These are phyloP conservation scores for Drosophila sechellia DNA, from an alignment of 1,140 invertebrate species.

Conservation along the genomic window DNA sequence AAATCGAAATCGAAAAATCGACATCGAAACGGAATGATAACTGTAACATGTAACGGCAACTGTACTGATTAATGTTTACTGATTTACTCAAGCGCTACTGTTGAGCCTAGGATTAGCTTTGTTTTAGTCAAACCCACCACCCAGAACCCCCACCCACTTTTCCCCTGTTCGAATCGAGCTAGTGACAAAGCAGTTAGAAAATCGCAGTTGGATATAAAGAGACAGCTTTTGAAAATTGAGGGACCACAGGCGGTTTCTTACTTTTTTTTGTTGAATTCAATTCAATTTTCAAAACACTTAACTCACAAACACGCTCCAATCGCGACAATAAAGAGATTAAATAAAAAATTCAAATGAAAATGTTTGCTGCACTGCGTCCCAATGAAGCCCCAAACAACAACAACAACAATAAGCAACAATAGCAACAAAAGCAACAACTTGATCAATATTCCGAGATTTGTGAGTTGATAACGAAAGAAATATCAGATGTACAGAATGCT, in stretches of 20 bases:
- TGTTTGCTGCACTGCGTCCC: constrained; percentile 64
- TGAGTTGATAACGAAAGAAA: constrained; percentile 48
- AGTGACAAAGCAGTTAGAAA: constrained; percentile 6
- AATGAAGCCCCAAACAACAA: constrained; percentile 30
- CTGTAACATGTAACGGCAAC: constrained; percentile 45
- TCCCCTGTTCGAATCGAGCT: constrained; percentile 1
- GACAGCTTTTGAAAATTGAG: constrained; percentile 25
- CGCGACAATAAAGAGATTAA: constrained; percentile 3
- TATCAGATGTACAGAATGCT: constrained; percentile 58
- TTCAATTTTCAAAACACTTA: constrained; percentile 25
- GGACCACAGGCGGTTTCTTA: constrained; percentile 69
- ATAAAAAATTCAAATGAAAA: background rate
- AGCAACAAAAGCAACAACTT: constrained; percentile 44
- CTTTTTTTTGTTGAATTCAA: constrained; percentile 14
- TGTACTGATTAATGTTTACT: constrained; percentile 73
- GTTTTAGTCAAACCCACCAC: constrained; percentile 10
- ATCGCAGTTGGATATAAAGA: background rate
- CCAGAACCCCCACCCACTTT: background rate
- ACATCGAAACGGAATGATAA: constrained; percentile 39
- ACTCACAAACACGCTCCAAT: constrained; percentile 13
- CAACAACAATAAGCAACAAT: constrained; percentile 39
- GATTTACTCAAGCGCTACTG: constrained; percentile 36
- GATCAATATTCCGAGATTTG: constrained; percentile 53
- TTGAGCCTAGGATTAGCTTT: constrained; percentile 58
- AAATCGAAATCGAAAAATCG: constrained; percentile 40